Evolutionary conservation across 2,888 invertebrate species (phyloP).

Genomic region (Notodonta dromedarius): DNA sequence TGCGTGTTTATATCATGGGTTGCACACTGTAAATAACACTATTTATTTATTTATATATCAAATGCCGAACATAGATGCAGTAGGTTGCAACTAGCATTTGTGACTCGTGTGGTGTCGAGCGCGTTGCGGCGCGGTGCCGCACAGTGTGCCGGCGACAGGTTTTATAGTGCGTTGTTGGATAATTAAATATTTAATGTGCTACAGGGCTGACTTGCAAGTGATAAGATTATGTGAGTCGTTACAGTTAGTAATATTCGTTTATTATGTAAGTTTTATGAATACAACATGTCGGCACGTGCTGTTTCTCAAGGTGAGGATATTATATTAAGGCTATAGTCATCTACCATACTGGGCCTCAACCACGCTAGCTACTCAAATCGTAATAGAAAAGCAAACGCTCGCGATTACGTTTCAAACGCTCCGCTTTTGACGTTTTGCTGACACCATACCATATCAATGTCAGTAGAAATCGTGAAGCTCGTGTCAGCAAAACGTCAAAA

Average conservation of each 20-base stretch:
- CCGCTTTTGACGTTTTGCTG: too few species aligned
- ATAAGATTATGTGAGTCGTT: slow-evolving; percentile 3
- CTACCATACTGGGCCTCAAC: too few species aligned
- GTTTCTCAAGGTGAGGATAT: neutral
- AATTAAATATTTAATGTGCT: slow-evolving; percentile 6
- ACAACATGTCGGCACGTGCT: neutral
- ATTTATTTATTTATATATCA: neutral
- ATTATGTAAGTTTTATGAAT: neutral
- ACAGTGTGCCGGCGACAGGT: neutral
- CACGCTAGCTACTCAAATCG: too few species aligned
- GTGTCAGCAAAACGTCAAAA: too few species aligned
- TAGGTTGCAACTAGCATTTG: neutral
- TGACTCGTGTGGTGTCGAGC: neutral
- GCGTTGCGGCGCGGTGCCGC: neutral
- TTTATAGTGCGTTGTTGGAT: neutral
- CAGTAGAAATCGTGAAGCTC: too few species aligned
- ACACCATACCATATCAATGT: too few species aligned
- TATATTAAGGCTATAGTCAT: neutral
- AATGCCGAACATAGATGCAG: too few species aligned
- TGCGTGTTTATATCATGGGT: neutral
- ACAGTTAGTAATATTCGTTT: neutral
- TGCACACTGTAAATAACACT: neutral
- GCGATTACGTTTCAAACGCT: too few species aligned
- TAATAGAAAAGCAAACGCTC: too few species aligned
- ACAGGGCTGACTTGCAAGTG: neutral